Conservation (phyloP, 2,113 vertebrate species). For the Engraulis encrasicolus region DNA sequence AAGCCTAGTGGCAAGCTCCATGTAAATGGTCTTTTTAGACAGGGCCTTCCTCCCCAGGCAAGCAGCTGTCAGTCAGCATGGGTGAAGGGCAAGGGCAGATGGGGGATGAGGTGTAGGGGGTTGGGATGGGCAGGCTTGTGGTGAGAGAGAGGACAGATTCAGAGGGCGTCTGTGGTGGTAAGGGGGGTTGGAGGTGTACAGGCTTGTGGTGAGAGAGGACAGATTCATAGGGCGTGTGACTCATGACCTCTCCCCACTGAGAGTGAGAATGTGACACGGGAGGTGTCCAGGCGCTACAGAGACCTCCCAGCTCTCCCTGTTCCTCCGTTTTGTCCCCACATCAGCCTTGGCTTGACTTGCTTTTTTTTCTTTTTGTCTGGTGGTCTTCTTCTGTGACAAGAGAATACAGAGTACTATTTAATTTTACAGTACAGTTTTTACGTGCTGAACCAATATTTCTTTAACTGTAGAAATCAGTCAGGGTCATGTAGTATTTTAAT, state of each 20-base stretch:
- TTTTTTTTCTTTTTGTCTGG: not conserved
- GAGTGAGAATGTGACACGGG: not conserved
- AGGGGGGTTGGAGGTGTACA: no score
- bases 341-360: no score
- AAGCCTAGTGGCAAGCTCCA: constrained; percentile 45
- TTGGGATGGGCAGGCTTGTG: no score
- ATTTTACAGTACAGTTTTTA: not conserved
- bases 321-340: not conserved
- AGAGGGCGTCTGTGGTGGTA: not conserved
- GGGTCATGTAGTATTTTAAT: not conserved
- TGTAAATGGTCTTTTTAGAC: constrained; percentile 44
- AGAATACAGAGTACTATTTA: not conserved
- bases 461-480: not conserved
- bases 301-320: not conserved
- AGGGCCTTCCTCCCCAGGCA: constrained; percentile 13
- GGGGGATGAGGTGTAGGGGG: not conserved
- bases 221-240: not conserved
- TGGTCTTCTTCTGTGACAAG: not conserved
- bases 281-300: not conserved
- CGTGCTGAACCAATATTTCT: not conserved
- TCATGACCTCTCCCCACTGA: not conserved
- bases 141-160: not conserved
- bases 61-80: constrained; percentile 34
- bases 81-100: constrained; percentile 49
- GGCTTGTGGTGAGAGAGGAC: not conserved